Evolutionary conservation across 2,797 vertebrate genomes (phyloP).

Genomic region (Oreochromis mossambicus): DNA sequence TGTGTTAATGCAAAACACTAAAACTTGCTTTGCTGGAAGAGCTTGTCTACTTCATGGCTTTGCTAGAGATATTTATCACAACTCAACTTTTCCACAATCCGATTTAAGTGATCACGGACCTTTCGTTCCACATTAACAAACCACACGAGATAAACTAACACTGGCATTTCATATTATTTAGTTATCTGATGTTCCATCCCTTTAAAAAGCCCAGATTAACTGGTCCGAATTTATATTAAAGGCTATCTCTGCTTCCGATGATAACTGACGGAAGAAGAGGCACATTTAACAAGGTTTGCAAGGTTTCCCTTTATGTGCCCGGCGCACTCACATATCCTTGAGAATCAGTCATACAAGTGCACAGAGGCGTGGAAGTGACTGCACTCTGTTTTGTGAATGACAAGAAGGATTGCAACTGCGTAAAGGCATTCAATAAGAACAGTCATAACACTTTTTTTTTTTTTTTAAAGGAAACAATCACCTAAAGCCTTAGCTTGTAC

Average conservation of each 20-base stretch:
- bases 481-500: too few species aligned
- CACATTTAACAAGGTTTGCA: not conserved
- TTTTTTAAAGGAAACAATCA: not conserved
- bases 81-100: not conserved
- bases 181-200: not conserved
- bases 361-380: not conserved
- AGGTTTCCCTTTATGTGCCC: not conserved
- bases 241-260: rapidly evolving
- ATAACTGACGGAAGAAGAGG: not conserved
- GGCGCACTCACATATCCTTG: not conserved
- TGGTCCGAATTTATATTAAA: not conserved
- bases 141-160: not conserved
- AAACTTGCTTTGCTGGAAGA: not conserved
- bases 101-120: not conserved
- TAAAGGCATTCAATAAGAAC: not conserved
- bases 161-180: not conserved
- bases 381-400: not conserved
- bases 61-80: not conserved
- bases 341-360: not conserved
- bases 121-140: not conserved
- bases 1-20: not conserved
- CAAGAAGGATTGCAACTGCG: not conserved
- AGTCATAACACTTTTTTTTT: not conserved
- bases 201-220: not conserved
- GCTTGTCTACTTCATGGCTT: not conserved